Evolutionary conservation across 1,140 invertebrate genomes (phyloP), one percentile per base, ranked within the genome.

Genomic region (Aporrectodea caliginosa): DNA sequence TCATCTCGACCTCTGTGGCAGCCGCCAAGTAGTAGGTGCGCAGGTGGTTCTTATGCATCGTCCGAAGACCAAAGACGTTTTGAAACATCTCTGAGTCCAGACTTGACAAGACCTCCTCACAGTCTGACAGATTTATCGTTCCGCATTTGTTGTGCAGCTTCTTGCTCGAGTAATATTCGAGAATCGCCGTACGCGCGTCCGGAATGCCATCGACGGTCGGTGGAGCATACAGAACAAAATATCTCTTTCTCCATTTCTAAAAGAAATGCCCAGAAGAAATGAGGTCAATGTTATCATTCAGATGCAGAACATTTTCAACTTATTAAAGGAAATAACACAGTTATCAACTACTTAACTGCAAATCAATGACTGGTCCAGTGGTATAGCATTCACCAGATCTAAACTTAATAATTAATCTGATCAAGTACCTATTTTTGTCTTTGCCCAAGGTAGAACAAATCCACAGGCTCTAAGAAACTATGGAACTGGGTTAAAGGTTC

Each of bases 131-230:
- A 27, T 76, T 76, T 68, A 76, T 76, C 22, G 43, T 43, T 58
- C 75, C 75, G 1, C 33, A n/a, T 58, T 76, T 76, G 33, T 32
- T 35, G 75, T 58, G 33, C n/a, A 76, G 33, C 43, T 76, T 76
- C 35, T 76, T 76, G 35, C 35, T 58, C 1, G 75, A 76, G 31
- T 76, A 76, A 76, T 76, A 76, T 58, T 76, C 75, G 1, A 76
- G 34, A 32, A 76, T 35, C n/a, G 75, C 75, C n/a, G 35, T 35
- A 29, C 35, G 29, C 0, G 75, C 34, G 29, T 43, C 75, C 34
- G 35, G 29, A 43, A 76, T 76, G n/a, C 33, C 33, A 58, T 29
- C 33, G 43, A 27, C 35, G n/a, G 35, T 12, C 43, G 75, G 75
- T 16, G 75, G 75, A 35, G 75, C 33, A 58, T 76, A 76, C n/a